Evolutionary conservation across 1,140 invertebrate species (phyloP).

Genomic region (Drosophila ogumai): DNA sequence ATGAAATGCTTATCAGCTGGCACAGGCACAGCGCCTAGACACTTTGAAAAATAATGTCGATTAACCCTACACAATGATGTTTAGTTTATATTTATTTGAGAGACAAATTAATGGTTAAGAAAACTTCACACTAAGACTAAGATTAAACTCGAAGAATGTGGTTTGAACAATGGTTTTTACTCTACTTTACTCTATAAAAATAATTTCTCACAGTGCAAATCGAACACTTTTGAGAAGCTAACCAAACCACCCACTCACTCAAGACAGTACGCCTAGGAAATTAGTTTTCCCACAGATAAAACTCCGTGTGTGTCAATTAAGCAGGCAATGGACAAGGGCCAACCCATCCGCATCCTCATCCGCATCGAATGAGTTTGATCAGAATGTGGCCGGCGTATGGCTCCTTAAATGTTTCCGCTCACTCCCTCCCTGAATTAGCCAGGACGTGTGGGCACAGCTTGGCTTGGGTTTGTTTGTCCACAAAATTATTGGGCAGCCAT

Average conservation of each 20-base stretch:
- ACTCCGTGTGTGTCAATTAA: constrained; percentile 77
- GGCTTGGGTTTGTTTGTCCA: constrained; percentile 51
- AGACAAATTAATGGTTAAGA: neutral
- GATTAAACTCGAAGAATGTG: neutral
- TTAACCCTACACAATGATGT: too few species aligned
- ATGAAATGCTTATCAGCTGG: constrained; percentile 83
- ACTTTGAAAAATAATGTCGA: neutral
- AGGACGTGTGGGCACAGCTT: constrained; percentile 18
- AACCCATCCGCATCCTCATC: constrained; percentile 35
- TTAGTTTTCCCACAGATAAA: constrained; percentile 82
- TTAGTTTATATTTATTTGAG: neutral
- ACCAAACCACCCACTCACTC: constrained; percentile 15
- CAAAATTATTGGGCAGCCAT: constrained; percentile 61
- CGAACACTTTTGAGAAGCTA: constrained; percentile 5
- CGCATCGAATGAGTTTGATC: constrained; percentile 69
- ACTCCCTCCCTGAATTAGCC: constrained; percentile 15
- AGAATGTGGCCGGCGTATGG: constrained; percentile 69
- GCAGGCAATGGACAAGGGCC: constrained; percentile 46
- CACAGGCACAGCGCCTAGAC: constrained; percentile 29
- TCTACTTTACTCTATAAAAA: too few species aligned
- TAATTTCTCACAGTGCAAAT: constrained; percentile 1
- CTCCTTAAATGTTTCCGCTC: constrained; percentile 67
- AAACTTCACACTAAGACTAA: neutral
- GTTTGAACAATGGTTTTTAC: neutral
- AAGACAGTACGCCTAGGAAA: constrained; percentile 68